Conservation (phyloP, 2,113 vertebrate genomes). For the Hipposideros armiger region DNA sequence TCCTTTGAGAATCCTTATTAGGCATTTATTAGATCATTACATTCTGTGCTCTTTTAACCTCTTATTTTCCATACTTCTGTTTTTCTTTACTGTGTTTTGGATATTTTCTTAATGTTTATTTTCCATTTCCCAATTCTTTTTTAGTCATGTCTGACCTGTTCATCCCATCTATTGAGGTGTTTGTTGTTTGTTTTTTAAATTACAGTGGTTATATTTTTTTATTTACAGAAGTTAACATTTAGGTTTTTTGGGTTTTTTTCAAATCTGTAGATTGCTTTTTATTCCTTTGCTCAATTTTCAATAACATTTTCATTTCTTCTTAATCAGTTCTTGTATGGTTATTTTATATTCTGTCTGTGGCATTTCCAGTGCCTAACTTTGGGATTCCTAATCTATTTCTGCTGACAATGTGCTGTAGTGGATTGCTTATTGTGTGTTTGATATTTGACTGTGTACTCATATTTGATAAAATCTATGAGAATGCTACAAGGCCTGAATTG, state of each 20-base stretch:
- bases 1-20: background rate
- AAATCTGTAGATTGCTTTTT: background rate
- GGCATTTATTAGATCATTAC: background rate
- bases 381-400: background rate
- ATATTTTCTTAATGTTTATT: background rate
- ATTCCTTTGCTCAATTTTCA: background rate
- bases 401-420: background rate
- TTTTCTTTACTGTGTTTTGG: background rate
- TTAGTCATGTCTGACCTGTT: background rate
- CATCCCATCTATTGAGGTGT: background rate
- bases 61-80: background rate
- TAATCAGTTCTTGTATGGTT: background rate
- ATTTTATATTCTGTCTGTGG: background rate
- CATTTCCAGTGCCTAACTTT: background rate
- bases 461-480: conserved; percentile 15
- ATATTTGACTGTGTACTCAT: background rate
- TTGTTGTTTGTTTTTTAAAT: background rate
- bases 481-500: background rate
- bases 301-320: background rate
- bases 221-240: background rate
- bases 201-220: background rate
- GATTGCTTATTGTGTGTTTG: background rate
- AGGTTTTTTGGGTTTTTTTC: background rate
- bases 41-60: background rate
- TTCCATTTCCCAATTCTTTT: background rate